Evolutionary conservation across 2,888 invertebrate genomes (phyloP), one percentile per base, ranked within the genome.

Genomic region (Mythimna vitellina): DNA sequence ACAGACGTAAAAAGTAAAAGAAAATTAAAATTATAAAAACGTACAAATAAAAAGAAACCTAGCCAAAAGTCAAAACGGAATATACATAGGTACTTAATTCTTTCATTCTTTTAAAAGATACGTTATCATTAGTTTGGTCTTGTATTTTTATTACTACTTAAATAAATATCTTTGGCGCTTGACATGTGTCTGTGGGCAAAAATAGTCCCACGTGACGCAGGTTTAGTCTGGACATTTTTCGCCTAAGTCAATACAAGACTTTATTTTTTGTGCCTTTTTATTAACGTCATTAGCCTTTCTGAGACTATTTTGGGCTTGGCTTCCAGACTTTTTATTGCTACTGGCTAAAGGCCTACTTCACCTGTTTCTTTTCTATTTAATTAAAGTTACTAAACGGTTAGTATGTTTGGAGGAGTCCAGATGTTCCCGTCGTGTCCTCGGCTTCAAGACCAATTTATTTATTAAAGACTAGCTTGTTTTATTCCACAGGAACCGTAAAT

Each of bases 181-280:
- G 20, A 49, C 10, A 38, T 42, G 2, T 32, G 14, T n/a, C 46
- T 53, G 35, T 53, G 3, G 29, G 29, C 17, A 4, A 35, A 38
- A 53, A 38, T 20, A 53, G 17, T 53, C 25, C 73, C 17, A 38
- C 29, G 51, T 57, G 42, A 12, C 53, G 9, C 74, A 75, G 74
- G 22, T 75, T 63, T 38, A 22, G 35, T 20, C 20, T 8, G 62
- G 51, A 38, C 22, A 46, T 57, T 46, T 51, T 51, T 46, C 35
- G 22, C 29, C 32, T 22, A 58, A 73, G 53, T 57, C 80, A 80
- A 79, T 63, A 63, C 17, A 35, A 73, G 14, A 29, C 20, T 75
- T 63, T 63, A 29, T 35, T 63, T 73, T 63, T 79, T 79, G 35
- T 42, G 22, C 25, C 25, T 46, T 57, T 74, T 73, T 58, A 53